Conservation (phyloP, 1,140 invertebrate genomes). For the Nasonia vitripennis region DNA sequence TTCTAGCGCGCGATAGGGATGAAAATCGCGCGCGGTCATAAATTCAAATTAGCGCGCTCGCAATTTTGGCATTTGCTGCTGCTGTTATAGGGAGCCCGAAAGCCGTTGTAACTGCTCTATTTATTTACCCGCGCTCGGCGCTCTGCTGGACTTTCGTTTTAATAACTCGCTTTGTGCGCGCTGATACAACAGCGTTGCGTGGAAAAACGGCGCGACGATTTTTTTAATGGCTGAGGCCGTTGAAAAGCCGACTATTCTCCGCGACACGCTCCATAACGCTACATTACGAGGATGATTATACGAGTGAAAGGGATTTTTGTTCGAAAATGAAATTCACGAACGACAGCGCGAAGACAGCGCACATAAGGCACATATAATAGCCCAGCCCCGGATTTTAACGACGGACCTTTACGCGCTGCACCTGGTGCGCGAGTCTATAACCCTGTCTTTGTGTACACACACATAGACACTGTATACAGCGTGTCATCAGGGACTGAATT, state of each 20-base stretch:
- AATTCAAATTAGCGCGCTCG: conserved; percentile 50
- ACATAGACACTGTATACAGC: neutral
- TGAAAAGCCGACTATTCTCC: neutral
- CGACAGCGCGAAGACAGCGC: too few species aligned
- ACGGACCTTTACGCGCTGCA: conserved; percentile 49
- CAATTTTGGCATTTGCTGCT: conserved; percentile 38
- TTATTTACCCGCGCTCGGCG: conserved; percentile 25
- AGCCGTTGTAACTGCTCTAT: conserved; percentile 36
- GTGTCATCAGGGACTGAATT: neutral
- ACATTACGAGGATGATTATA: neutral
- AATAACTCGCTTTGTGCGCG: conserved; percentile 6
- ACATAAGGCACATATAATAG: too few species aligned
- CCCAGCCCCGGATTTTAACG: conserved; percentile 38
- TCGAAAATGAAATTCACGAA: too few species aligned
- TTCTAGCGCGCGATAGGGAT: conserved; percentile 23
- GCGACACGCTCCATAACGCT: neutral
- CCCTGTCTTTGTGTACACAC: neutral
- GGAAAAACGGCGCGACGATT: neutral
- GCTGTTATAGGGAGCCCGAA: neutral
- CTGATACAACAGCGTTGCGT: too few species aligned
- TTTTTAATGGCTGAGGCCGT: neutral
- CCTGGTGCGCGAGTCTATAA: conserved; percentile 54
- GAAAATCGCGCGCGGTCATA: conserved; percentile 45
- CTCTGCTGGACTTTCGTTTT: conserved; percentile 27
- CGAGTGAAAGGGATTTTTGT: too few species aligned